Percentiles rank a stretch among this genome's conserved stretches.
Conservation (phyloP, 2,888 invertebrate species). For the Amblyjoppa fuscipennis region DNA sequence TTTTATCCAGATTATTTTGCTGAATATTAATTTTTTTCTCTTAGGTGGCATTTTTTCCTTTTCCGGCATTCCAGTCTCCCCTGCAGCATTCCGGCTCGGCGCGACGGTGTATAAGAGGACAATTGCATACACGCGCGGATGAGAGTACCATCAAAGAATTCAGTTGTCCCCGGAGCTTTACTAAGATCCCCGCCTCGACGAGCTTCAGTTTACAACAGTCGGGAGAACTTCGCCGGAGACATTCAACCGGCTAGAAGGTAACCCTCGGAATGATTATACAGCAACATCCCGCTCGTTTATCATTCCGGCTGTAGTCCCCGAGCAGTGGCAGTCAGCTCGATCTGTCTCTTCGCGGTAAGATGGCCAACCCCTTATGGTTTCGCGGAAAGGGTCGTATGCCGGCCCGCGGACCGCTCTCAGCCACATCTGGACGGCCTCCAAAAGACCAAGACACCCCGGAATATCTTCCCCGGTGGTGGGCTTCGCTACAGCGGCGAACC, state of each 20-base stretch:
- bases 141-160: background rate
- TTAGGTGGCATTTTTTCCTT: too few species aligned
- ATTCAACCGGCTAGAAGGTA: conserved; percentile 69
- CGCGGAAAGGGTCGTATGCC: conserved; percentile 23
- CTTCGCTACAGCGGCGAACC: conserved; percentile 43
- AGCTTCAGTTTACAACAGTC: conserved; percentile 38
- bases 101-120: conserved; percentile 8
- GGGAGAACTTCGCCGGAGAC: conserved; percentile 50
- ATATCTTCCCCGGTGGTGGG: conserved; percentile 72
- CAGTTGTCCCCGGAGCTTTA: background rate
- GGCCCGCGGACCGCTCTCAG: conserved; percentile 61
- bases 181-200: background rate
- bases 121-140: conserved; percentile 23
- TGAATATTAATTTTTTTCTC: too few species aligned
- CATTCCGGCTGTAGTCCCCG: conserved; percentile 75
- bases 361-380: conserved; percentile 80
- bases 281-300: conserved; percentile 82
- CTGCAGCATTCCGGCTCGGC: background rate
- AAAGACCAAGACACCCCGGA: conserved; percentile 79
- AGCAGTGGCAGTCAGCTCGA: conserved; percentile 78
- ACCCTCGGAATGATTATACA: conserved; percentile 80
- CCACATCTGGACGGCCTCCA: conserved; percentile 82
- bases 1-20: too few species aligned
- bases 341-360: conserved; percentile 82
- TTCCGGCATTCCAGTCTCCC: background rate